Conservation (phyloP, 1,140 invertebrate genomes). For the Tetramorium simillimum region DNA sequence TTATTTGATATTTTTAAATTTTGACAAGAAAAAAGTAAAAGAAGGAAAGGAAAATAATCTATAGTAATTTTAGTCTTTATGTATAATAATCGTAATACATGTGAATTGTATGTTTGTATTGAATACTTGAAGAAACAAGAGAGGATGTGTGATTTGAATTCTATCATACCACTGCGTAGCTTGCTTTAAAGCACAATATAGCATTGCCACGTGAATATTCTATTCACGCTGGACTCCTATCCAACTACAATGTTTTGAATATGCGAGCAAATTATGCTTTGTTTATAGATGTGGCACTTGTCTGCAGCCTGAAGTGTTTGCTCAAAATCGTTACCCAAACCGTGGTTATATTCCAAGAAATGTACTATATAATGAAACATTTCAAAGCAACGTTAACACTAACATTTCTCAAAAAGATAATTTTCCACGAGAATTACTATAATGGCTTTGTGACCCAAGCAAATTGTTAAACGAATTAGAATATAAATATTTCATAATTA, state of each 20-base stretch:
- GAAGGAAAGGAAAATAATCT: not conserved
- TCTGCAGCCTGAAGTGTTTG: conserved; percentile 47
- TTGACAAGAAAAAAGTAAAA: not conserved
- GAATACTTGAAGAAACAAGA: conserved; percentile 5
- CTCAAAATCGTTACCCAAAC: conserved; percentile 47
- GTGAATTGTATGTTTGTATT: not conserved
- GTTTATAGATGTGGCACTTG: conserved; percentile 56
- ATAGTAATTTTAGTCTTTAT: not conserved
- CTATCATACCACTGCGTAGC: conserved; percentile 17
- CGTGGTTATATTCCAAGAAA: conserved; percentile 29
- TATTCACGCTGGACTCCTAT: conserved; percentile 49
- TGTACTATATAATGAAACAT: not conserved
- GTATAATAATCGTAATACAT: not conserved
- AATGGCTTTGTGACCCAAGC: not conserved
- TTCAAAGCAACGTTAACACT: not conserved
- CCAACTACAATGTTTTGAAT: conserved; percentile 53
- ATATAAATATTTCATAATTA: conserved; percentile 14
- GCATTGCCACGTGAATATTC: conserved; percentile 44
- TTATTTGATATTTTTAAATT: not conserved
- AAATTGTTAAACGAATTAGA: not conserved
- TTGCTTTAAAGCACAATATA: conserved; percentile 52
- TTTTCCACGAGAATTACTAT: not conserved
- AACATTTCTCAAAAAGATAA: not conserved
- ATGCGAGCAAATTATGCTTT: conserved; percentile 56
- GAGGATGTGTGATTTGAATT: conserved; percentile 20